A percentile compares a stretch with the other conserved stretches of the same genome.
These are phyloP conservation scores for Centropus bengalensis DNA, from an alignment of 2,113 vertebrate genomes.

Conservation along the genomic window DNA sequence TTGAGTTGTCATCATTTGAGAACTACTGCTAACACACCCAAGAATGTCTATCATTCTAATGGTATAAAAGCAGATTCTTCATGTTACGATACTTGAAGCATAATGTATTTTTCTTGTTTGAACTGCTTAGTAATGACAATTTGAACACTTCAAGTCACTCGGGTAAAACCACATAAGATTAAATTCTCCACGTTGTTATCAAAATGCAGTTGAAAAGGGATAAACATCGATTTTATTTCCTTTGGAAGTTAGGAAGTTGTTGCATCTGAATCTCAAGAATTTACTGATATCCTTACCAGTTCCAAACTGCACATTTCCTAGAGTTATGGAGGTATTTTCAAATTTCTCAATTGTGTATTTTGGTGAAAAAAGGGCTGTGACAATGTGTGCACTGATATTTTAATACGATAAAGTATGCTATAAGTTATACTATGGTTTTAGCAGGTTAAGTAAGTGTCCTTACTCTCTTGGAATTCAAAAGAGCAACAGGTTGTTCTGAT, in stretches of 20 bases:
- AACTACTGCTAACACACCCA: neutral
- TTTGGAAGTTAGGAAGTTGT: neutral
- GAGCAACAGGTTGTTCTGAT: neutral
- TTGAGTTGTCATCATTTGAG: neutral
- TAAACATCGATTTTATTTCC: neutral
- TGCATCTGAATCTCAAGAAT: neutral
- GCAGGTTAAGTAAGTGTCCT: neutral
- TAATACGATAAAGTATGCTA: neutral
- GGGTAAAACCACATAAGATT: neutral
- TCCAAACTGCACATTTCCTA: neutral
- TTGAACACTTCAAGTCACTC: neutral
- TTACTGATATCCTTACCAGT: neutral
- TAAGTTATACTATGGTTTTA: neutral
- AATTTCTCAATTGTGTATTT: rapidly evolving
- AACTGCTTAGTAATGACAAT: neutral
- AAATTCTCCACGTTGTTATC: neutral
- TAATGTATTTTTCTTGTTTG: neutral
- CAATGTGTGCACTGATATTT: neutral
- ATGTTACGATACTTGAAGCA: neutral
- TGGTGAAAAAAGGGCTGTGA: neutral
- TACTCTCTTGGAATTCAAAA: neutral
- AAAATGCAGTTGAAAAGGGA: neutral
- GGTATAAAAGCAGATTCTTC: neutral
- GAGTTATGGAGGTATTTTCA: neutral
- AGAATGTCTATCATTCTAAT: neutral